Conservation (phyloP, 2,888 invertebrate species). For the Volucella bombylans region DNA sequence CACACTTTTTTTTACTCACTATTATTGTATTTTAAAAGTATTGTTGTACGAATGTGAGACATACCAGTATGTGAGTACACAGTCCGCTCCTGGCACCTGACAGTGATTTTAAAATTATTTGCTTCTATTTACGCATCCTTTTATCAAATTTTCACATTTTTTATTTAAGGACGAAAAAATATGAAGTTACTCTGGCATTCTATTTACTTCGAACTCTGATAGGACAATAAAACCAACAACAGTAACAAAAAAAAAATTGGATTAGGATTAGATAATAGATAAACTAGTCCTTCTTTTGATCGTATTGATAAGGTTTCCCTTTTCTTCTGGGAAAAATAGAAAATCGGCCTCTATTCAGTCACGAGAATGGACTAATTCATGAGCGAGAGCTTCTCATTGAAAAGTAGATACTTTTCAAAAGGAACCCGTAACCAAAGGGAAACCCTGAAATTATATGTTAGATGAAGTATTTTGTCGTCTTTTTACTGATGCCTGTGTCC, state of each 20-base stretch:
- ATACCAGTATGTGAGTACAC: too few relatives aligned
- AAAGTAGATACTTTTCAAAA: conserved; percentile 18
- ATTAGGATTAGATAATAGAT: conserved; percentile 6
- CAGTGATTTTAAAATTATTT: too few relatives aligned
- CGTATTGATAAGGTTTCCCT: conserved; percentile 32
- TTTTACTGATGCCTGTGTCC: conserved; percentile 5
- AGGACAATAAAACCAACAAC: background rate
- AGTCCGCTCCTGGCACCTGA: too few relatives aligned
- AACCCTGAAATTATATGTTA: conserved; percentile 17
- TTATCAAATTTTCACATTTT: too few relatives aligned
- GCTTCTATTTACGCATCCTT: too few relatives aligned
- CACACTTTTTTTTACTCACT: too few relatives aligned
- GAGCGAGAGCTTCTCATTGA: conserved; percentile 2
- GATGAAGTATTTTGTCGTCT: conserved; percentile 20
- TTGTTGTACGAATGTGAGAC: too few relatives aligned
- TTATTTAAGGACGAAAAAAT: too few relatives aligned
- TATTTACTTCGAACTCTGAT: too few relatives aligned
- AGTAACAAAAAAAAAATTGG: conserved; percentile 13
- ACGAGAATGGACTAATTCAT: conserved; percentile 38
- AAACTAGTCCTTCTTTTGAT: conserved; percentile 51
- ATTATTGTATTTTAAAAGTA: too few relatives aligned
- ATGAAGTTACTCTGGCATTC: background rate
- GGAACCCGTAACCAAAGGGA: background rate
- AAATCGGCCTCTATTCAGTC: conserved; percentile 27
- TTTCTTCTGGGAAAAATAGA: conserved; percentile 2